These are phyloP conservation scores for Axea sp. DNA, from an alignment of 2,888 invertebrate genomes.

Conservation along the genomic window DNA sequence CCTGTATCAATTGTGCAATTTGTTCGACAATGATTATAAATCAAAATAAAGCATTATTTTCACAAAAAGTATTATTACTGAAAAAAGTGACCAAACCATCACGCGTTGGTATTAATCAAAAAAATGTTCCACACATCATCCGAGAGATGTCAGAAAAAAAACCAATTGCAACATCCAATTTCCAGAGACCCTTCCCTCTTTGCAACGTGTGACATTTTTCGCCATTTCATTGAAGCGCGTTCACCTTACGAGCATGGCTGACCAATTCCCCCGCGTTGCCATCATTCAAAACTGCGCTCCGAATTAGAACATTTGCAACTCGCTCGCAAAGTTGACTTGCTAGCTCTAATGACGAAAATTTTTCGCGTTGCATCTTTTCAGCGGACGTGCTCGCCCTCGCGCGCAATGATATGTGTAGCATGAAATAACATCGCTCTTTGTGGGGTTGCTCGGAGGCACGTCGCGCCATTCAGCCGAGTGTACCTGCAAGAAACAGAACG, in stretches of 20 bases:
- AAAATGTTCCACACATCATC: constrained; percentile 44
- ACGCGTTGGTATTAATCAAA: constrained; percentile 41
- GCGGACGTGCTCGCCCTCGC: constrained; percentile 7
- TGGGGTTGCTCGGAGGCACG: constrained; percentile 46
- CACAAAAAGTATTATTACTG: too few relatives aligned
- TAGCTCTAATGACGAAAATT: constrained; percentile 54
- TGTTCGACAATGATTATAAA: too few relatives aligned
- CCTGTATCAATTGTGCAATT: too few relatives aligned
- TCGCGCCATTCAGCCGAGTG: constrained; percentile 34
- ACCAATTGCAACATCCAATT: constrained; percentile 45
- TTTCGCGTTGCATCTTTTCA: constrained; percentile 49
- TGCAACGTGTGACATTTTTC: constrained; percentile 40
- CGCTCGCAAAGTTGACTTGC: constrained; percentile 34
- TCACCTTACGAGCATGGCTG: constrained; percentile 34
- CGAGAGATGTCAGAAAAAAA: constrained; percentile 32
- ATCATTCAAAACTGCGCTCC: not conserved
- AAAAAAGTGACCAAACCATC: too few relatives aligned
- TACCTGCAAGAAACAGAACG: constrained; percentile 61
- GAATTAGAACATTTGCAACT: constrained; percentile 14
- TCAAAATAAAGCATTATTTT: too few relatives aligned
- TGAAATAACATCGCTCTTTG: constrained; percentile 55
- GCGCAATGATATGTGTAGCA: constrained; percentile 43
- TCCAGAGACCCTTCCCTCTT: constrained; percentile 7
- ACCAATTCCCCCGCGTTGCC: constrained; percentile 14
- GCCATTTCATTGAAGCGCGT: constrained; percentile 13